Conservation (phyloP, 2,797 vertebrate species). For the Sebastolobus alascanus region DNA sequence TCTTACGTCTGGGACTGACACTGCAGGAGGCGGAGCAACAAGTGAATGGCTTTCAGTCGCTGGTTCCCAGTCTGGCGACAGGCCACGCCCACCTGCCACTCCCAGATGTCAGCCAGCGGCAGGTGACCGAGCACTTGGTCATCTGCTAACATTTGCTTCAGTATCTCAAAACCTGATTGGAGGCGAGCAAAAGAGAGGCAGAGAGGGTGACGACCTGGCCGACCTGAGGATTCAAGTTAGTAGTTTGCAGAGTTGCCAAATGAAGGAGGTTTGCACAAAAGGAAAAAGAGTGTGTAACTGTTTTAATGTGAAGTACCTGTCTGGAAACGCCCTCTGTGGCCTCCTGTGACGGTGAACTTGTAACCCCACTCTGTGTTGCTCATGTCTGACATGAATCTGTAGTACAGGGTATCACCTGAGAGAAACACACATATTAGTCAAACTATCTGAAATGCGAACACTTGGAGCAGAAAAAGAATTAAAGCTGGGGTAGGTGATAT, state of each 20-base stretch:
- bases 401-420: slow-evolving; percentile 94
- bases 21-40: slow-evolving; percentile 92
- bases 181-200: not conserved
- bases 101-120: slow-evolving; percentile 93
- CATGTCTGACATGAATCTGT: slow-evolving; percentile 97
- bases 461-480: not conserved
- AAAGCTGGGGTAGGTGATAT: too few species aligned
- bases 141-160: slow-evolving; percentile 96
- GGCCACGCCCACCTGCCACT: slow-evolving; percentile 97
- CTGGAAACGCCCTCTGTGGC: slow-evolving; percentile 96
- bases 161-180: slow-evolving; percentile 93
- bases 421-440: slow-evolving; percentile 12
- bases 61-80: slow-evolving; percentile 96
- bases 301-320: slow-evolving; percentile 86
- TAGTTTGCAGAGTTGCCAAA: not conserved
- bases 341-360: slow-evolving; percentile 96
- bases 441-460: not conserved
- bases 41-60: slow-evolving; percentile 93
- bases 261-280: not conserved
- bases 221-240: not conserved
- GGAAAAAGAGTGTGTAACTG: not conserved
- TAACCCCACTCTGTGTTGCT: slow-evolving; percentile 99
- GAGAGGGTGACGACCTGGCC: not conserved
- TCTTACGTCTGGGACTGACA: slow-evolving; percentile 89
- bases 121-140: slow-evolving; percentile 90